These are phyloP conservation scores for Eulemur coronatus DNA, from an alignment of 2,797 vertebrate genomes.

Conservation along the genomic window DNA sequence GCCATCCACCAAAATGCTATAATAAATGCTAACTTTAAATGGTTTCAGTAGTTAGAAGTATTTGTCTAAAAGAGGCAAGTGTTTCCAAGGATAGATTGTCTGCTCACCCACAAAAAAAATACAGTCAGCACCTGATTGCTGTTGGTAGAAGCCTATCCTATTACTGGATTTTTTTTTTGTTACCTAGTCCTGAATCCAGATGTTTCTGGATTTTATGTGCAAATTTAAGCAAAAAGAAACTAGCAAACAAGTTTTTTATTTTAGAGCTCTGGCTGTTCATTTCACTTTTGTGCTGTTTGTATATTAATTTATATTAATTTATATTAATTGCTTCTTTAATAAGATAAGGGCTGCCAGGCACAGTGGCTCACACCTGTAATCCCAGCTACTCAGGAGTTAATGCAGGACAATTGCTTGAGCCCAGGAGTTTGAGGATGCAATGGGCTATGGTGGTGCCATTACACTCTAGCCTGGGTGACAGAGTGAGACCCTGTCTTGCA, in stretches of 20 bases:
- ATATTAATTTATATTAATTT: neutral
- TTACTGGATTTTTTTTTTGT: neutral
- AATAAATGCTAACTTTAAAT: neutral
- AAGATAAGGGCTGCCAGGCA: neutral
- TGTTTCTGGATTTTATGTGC: constrained; percentile 6
- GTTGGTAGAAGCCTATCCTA: neutral
- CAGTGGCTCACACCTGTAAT: neutral
- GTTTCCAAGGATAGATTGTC: neutral
- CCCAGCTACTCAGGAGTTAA: neutral
- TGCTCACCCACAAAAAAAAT: neutral
- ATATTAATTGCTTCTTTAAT: neutral
- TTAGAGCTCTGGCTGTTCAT: neutral
- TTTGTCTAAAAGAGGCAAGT: neutral
- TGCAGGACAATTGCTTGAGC: neutral
- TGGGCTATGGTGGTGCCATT: neutral
- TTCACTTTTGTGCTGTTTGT: neutral
- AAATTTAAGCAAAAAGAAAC: neutral
- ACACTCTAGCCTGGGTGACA: neutral
- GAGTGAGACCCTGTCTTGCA: neutral
- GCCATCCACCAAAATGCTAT: neutral
- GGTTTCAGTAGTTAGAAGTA: neutral
- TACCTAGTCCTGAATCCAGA: no score
- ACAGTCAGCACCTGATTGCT: neutral
- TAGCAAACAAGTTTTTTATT: neutral
- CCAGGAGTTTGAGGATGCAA: neutral